Conservation (phyloP, 2,113 vertebrate genomes). For the Rhagologus leucostigma region DNA sequence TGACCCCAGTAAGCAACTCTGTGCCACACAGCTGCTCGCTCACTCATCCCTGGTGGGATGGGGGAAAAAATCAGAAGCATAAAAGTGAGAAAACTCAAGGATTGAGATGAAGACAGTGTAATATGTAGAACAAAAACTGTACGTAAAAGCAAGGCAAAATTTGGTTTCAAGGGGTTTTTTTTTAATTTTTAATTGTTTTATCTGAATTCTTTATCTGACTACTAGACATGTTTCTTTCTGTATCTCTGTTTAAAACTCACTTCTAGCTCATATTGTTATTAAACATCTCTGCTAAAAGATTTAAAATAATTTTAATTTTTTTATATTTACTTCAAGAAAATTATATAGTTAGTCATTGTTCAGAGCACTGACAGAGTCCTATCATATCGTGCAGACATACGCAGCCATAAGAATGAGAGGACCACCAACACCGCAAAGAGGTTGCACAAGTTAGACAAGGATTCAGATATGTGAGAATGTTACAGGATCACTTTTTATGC, state of each 20-base stretch:
- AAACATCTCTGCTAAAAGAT: neutral
- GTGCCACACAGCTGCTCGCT: rapidly evolving
- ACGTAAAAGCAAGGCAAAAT: neutral
- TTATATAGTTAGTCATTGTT: neutral
- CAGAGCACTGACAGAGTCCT: neutral
- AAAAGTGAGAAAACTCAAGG: neutral
- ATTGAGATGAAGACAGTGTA: neutral
- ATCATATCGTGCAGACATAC: neutral
- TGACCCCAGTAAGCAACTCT: neutral
- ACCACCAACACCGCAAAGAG: neutral
- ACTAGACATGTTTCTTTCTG: neutral
- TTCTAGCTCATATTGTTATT: neutral
- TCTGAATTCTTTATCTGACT: neutral
- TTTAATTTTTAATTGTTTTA: neutral
- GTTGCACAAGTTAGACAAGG: neutral
- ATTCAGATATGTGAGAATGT: neutral
- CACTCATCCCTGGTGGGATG: neutral
- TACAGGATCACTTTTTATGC: neutral
- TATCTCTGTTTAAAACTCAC: neutral
- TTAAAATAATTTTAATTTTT: neutral
- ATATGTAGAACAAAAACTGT: neutral
- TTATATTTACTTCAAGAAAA: neutral
- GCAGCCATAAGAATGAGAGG: neutral
- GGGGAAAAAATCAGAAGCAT: neutral
- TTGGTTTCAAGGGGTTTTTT: neutral